Base-by-base conservation (phyloP, 2,113 vertebrate species). In the Pelecanoides urinatrix region DNA sequence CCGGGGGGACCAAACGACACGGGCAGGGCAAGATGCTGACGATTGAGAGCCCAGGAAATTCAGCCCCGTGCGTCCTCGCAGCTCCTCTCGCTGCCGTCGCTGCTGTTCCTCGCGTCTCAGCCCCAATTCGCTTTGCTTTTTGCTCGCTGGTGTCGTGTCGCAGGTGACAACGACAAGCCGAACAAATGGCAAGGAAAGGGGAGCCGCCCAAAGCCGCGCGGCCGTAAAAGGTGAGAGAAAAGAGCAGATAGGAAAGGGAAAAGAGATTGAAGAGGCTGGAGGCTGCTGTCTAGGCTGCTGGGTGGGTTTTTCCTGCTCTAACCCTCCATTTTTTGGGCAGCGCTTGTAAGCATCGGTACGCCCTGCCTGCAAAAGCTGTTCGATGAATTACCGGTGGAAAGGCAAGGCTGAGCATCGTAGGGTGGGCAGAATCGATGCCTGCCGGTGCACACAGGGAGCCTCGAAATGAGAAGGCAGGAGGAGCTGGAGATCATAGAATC, bases 1-100 rank as follows among this genome's bases (percentile, higher is more conserved):
- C 53, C 5, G 0, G 16, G 53, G 77, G 67, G 10, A 76, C 50
- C 9, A 0, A 52, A 27, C 0, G 15, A 3, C 68, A 4, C 2
- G 7, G 65, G 36, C 65, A 70, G 61, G 29, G 26, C 16, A 3
- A 2, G 68, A 17, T 9, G 12, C 7, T 23, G 40, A 2, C 30
- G 50, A 10, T 0, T 13, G 63, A 27, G 52, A 59, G 7, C 13
- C 44, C 27, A 11, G 77, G 38, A 58, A 30, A 17, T 5, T 1
- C 67, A 11, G 19, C 5, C 10, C 4, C 5, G 22, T 4, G 2
- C 32, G 2, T 11, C 49, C 66, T 18, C 15, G 9, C 32, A 30
- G 50, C 52, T 21, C 66, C 49, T 40, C 76, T 26, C 4, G 5
- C 27, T 32, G 34, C 23, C 3, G 13, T 11, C 29, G 10, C 32